These are phyloP conservation scores for Thera britannica DNA, from an alignment of 2,888 invertebrate species.

Conservation along the genomic window DNA sequence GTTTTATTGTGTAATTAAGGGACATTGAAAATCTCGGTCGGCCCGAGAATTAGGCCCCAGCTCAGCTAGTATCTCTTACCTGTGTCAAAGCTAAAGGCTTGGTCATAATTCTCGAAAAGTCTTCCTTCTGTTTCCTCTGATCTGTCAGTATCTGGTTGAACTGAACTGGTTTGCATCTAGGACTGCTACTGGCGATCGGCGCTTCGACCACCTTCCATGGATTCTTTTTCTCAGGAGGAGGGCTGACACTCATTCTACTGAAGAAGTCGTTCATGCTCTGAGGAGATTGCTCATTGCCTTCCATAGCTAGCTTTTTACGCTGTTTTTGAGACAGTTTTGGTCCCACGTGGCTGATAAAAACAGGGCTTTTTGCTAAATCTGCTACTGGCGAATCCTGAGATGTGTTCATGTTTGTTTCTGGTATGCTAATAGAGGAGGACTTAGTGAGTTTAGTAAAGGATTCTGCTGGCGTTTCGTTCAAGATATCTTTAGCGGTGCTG, in stretches of 20 bases:
- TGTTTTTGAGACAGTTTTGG: slow-evolving; percentile 88
- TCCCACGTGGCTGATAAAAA: slow-evolving; percentile 73
- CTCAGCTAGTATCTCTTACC: slow-evolving; percentile 57
- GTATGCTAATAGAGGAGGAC: slow-evolving; percentile 56
- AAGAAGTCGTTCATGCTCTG: slow-evolving; percentile 65
- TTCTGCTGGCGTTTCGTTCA: slow-evolving; percentile 67
- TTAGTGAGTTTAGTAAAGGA: slow-evolving; percentile 71
- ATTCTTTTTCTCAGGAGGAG: slow-evolving; percentile 79
- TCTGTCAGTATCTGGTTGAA: slow-evolving; percentile 87
- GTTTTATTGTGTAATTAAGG: too few relatives aligned
- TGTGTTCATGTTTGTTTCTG: slow-evolving; percentile 45
- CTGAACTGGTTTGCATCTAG: slow-evolving; percentile 67
- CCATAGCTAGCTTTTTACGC: slow-evolving; percentile 84
- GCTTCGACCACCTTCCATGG: slow-evolving; percentile 72
- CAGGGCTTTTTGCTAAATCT: slow-evolving; percentile 58
- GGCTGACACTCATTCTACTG: slow-evolving; percentile 61
- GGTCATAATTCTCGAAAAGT: slow-evolving; percentile 88
- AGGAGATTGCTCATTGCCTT: slow-evolving; percentile 61
- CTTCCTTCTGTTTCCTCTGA: slow-evolving; percentile 89
- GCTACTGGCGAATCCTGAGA: slow-evolving; percentile 64
- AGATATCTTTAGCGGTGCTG: slow-evolving; percentile 67
- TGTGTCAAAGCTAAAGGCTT: slow-evolving; percentile 91
- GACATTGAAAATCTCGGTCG: too few relatives aligned
- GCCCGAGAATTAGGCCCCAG: too few relatives aligned
- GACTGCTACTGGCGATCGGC: slow-evolving; percentile 68